Conservation (phyloP, 2,797 vertebrate species). For the Oreochromis mossambicus region DNA sequence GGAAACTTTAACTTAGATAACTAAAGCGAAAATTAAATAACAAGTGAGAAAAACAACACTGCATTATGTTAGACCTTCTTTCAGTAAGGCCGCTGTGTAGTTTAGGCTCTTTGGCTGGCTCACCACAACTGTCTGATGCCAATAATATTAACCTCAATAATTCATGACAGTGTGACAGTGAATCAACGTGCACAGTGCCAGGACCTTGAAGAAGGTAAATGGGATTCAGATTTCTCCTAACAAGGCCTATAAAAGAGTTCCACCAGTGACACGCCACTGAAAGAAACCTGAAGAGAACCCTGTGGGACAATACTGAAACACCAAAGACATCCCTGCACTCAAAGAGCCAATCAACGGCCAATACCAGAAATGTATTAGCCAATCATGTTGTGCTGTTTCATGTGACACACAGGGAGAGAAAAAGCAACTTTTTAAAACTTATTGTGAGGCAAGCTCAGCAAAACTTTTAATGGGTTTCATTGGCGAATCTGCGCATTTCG, state of each 20-base stretch:
- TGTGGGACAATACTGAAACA: background rate
- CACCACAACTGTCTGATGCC: background rate
- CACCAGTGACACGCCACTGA: background rate
- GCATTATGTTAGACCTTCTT: background rate
- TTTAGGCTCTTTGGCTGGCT: background rate
- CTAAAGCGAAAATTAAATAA: background rate
- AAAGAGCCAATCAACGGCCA: background rate
- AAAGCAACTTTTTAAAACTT: background rate
- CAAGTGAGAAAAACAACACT: background rate
- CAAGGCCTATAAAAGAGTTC: background rate
- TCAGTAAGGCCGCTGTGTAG: background rate
- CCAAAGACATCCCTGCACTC: background rate
- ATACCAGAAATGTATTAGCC: background rate
- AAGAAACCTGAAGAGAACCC: background rate
- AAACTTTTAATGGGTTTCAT: background rate
- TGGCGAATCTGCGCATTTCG: background rate
- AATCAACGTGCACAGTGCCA: background rate
- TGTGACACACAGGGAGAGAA: background rate
- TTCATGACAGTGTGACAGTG: background rate
- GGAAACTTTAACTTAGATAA: background rate
- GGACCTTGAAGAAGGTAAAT: background rate
- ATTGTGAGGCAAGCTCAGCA: background rate
- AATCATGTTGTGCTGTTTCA: background rate
- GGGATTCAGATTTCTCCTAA: background rate
- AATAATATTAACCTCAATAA: background rate